Conservation (phyloP, 1,140 invertebrate species). For the Drosophila orena region DNA sequence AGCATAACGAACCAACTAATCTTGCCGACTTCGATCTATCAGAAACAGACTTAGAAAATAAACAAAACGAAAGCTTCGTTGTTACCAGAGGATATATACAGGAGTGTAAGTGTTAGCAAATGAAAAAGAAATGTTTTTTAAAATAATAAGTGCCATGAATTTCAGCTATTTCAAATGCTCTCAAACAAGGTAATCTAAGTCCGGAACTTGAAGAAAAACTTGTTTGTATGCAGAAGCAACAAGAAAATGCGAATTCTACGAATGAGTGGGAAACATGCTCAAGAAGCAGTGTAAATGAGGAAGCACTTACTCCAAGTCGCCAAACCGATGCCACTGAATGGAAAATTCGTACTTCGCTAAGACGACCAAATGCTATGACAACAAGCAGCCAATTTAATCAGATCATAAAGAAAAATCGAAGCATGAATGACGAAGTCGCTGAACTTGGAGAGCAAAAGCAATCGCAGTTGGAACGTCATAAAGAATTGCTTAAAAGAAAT, state of each 20-base stretch:
- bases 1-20: slow-evolving; percentile 24
- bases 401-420: slow-evolving; percentile 50
- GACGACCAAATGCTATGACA: slow-evolving; percentile 42
- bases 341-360: slow-evolving; percentile 53
- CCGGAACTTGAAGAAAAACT: slow-evolving; percentile 97
- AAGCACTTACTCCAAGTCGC: slow-evolving; percentile 20
- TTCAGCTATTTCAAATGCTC: slow-evolving; percentile 91
- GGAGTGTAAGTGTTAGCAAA: slow-evolving; percentile 85
- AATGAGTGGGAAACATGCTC: slow-evolving; percentile 62
- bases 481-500: slow-evolving; percentile 96
- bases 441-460: slow-evolving; percentile 57
- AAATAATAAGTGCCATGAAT: neutral
- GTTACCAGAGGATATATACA: slow-evolving; percentile 95
- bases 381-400: slow-evolving; percentile 28
- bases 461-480: slow-evolving; percentile 87
- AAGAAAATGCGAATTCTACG: slow-evolving; percentile 90
- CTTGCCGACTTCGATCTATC: slow-evolving; percentile 10
- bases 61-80: slow-evolving; percentile 87
- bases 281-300: slow-evolving; percentile 32
- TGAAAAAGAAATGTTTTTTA: neutral
- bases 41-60: slow-evolving; percentile 24
- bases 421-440: slow-evolving; percentile 29
- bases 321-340: slow-evolving; percentile 60
- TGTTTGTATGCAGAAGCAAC: slow-evolving; percentile 93
- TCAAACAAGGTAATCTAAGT: slow-evolving; percentile 94